A percentile compares a stretch with the other conserved stretches of the same genome.
Evolutionary conservation across 2,888 invertebrate genomes (phyloP).

Genomic region (Drosophila paramelanica): DNA sequence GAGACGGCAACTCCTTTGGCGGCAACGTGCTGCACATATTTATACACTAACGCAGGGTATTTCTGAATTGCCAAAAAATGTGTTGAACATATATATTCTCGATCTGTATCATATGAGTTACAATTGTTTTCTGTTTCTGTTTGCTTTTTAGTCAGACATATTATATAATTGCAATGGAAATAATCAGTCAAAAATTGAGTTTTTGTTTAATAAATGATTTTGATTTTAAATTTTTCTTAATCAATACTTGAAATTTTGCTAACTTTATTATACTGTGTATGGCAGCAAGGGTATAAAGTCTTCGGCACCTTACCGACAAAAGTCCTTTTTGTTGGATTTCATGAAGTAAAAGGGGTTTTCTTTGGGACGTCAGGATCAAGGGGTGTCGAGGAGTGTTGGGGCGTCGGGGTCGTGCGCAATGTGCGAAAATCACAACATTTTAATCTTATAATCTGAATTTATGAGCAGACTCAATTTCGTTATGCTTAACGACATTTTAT

Average conservation of each 20-base stretch:
- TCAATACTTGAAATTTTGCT: too few relatives aligned
- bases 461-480: constrained; percentile 82
- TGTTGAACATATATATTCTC: background rate
- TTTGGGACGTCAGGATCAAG: background rate
- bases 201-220: too few relatives aligned
- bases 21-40: constrained; percentile 27
- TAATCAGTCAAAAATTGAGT: too few relatives aligned
- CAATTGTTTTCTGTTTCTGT: too few relatives aligned
- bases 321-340: constrained; percentile 39
- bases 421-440: constrained; percentile 80
- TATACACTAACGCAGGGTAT: background rate
- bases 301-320: background rate
- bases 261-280: background rate
- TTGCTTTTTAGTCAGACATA: too few relatives aligned
- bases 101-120: too few relatives aligned
- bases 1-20: constrained; percentile 19
- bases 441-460: constrained; percentile 82
- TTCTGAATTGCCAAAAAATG: background rate
- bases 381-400: constrained; percentile 6
- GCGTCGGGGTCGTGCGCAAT: constrained; percentile 15
- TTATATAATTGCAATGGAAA: too few relatives aligned
- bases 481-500: constrained; percentile 80
- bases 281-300: background rate
- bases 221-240: too few relatives aligned
- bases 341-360: constrained; percentile 51